Evolutionary conservation across 2,888 invertebrate genomes (phyloP), one percentile per base, ranked within the genome.

Genomic region (Scelioninae gen. 1): DNA sequence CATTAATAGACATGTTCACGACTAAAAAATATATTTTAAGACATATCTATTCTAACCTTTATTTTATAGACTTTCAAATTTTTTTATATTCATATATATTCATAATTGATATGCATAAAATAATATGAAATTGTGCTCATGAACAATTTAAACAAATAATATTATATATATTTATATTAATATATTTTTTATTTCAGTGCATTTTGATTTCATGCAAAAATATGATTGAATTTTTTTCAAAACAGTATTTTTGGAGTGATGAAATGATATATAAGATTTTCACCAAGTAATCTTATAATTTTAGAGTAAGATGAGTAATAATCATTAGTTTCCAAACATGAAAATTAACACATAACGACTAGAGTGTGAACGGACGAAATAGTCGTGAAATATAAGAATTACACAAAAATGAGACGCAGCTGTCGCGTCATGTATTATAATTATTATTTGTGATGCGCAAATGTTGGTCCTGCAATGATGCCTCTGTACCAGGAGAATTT

Each of bases 381-480:
- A 49, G 60, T 60, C 47, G 15, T 53, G 60, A 45, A 77, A 77
- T 69, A 77, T 69, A 77, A 77, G 77, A 77, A 62, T 49, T 31
- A 40, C 15, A 47, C 23, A 76, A 71, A 75, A 83, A 80, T 71
- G 62, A 74, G 63, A 75, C n/a, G 79, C 77, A 80, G 78, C 81
- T 84, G 84, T 76, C 78, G 84, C 71, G 75, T 62, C 76, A 60
- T 75, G 81, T 71, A 84, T 80, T 74, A 82, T 78, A 78, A 78
- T 79, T 80, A 74, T 74, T 74, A 76, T 71, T 81, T 68, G 62
- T 72, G 83, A 79, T 83, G 77, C 78, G 72, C 81, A 45, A 74
- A 68, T 53, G 81, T 65, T 55, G 76, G 76, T 76, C 71, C 55
- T 40, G 81, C 76, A 65, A 82, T 76, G 81, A 82, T 76, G 76